Conservation (phyloP, 1,140 invertebrate species). For the Zaprionus tsacasi region DNA sequence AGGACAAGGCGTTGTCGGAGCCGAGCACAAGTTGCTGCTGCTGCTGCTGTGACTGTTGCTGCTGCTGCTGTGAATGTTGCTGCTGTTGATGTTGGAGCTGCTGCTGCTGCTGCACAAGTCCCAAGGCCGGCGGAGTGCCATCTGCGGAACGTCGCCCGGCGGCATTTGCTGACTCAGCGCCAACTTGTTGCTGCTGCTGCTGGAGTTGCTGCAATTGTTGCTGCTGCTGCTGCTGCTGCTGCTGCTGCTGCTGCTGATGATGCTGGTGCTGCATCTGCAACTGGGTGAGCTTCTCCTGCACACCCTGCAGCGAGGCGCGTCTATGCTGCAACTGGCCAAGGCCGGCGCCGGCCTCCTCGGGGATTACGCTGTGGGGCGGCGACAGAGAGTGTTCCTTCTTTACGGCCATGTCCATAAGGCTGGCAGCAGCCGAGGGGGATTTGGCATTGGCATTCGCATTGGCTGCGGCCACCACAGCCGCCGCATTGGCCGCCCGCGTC, state of each 20-base stretch:
- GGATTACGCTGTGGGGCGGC: conserved; percentile 53
- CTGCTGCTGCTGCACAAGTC: conserved; percentile 49
- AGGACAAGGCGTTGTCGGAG: conserved; percentile 60
- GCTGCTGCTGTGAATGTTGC: conserved; percentile 34
- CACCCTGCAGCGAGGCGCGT: conserved; percentile 72
- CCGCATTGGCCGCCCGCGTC: conserved; percentile 76
- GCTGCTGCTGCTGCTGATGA: conserved; percentile 71
- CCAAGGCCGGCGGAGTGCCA: conserved; percentile 51
- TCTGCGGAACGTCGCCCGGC: conserved; percentile 63
- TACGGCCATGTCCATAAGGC: conserved; percentile 69
- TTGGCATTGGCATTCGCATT: conserved; percentile 62
- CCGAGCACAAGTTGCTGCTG: conserved; percentile 31
- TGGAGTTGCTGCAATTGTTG: conserved; percentile 53
- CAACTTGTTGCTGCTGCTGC: conserved; percentile 44
- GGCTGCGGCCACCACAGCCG: conserved; percentile 71
- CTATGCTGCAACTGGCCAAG: conserved; percentile 63
- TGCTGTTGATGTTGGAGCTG: conserved; percentile 46
- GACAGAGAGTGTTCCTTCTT: conserved; percentile 81
- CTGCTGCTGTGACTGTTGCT: conserved; percentile 19
- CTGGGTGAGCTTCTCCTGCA: conserved; percentile 79
- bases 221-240: conserved; percentile 51
- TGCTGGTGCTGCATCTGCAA: conserved; percentile 81
- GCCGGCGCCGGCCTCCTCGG: conserved; percentile 34
- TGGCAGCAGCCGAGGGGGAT: conserved; percentile 60
- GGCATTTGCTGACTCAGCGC: conserved; percentile 31